A percentile compares a stretch with the other conserved stretches of the same genome.
These are phyloP conservation scores for Drosophila sucinea DNA, from an alignment of 1,140 invertebrate species.

Conservation along the genomic window DNA sequence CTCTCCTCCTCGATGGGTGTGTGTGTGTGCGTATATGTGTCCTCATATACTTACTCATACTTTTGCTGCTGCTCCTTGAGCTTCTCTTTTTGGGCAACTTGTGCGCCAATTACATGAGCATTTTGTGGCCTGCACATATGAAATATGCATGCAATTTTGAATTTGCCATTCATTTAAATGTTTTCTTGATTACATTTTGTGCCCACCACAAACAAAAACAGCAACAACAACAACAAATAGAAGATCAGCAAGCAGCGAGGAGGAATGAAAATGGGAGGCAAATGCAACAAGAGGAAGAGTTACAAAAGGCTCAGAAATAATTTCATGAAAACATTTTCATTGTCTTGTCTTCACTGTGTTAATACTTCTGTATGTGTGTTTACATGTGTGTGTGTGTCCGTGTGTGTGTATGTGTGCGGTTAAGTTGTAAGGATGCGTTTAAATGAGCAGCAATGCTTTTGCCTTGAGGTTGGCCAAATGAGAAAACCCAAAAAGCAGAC, in stretches of 20 bases:
- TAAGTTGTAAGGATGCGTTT: constrained; percentile 62
- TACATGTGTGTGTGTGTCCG: constrained; percentile 26
- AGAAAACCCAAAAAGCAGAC: constrained; percentile 25
- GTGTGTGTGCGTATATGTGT: neutral
- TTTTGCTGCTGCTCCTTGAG: constrained; percentile 19
- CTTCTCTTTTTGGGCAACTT: constrained; percentile 48
- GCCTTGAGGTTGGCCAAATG: constrained; percentile 51
- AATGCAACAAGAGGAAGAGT: neutral
- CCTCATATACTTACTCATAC: constrained; percentile 6
- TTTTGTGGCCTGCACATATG: constrained; percentile 79
- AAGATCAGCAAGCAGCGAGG: neutral
- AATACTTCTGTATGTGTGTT: constrained; percentile 2
- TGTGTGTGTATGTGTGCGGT: constrained; percentile 53
- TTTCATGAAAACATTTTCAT: constrained; percentile 72
- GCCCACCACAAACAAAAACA: constrained; percentile 24
- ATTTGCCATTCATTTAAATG: constrained; percentile 80
- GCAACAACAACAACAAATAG: constrained; percentile 15
- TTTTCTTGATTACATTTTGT: constrained; percentile 79
- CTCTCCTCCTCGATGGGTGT: neutral
- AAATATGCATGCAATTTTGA: constrained; percentile 82
- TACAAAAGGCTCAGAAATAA: constrained; percentile 57
- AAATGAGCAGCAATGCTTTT: constrained; percentile 72
- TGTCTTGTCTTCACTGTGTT: constrained; percentile 41
- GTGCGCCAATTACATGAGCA: constrained; percentile 76
- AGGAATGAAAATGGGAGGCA: neutral